These are phyloP conservation scores for Ctenicera cuprea DNA, from an alignment of 2,888 invertebrate species.

Conservation along the genomic window DNA sequence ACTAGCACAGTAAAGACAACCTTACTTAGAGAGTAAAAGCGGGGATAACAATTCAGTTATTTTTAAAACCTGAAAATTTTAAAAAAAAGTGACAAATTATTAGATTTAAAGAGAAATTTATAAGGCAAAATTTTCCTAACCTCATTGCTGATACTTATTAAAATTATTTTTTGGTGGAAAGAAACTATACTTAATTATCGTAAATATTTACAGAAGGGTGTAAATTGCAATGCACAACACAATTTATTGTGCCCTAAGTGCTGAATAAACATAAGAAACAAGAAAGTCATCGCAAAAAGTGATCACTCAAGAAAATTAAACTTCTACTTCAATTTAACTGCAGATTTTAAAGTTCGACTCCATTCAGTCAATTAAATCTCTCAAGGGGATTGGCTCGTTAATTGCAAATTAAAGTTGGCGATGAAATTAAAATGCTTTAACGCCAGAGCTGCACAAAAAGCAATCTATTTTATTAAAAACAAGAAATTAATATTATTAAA, in stretches of 20 bases:
- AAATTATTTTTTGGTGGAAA: no score
- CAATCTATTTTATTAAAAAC: constrained; percentile 7
- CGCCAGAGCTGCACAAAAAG: background rate
- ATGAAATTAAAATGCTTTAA: constrained; percentile 42
- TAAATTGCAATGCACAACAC: background rate
- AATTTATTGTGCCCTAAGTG: constrained; percentile 17
- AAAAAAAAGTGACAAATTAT: no score
- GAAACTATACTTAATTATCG: no score
- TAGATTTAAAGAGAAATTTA: no score
- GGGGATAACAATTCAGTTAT: no score
- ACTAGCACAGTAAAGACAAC: no score
- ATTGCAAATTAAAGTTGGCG: constrained; percentile 49
- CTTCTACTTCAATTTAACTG: constrained; percentile 50
- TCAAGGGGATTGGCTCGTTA: constrained; percentile 48
- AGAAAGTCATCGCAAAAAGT: constrained; percentile 38
- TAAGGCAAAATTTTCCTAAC: no score
- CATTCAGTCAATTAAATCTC: constrained; percentile 54
- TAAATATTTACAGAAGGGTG: no score
- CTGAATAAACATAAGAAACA: constrained; percentile 19
- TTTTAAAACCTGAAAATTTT: no score
- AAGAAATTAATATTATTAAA: no score
- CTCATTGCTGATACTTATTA: no score
- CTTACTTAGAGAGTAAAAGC: no score
- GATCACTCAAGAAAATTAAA: constrained; percentile 55
- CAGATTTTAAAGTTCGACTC: constrained; percentile 52